Evolutionary conservation across 1,140 invertebrate species (phyloP).

Genomic region (Formica selysi): DNA sequence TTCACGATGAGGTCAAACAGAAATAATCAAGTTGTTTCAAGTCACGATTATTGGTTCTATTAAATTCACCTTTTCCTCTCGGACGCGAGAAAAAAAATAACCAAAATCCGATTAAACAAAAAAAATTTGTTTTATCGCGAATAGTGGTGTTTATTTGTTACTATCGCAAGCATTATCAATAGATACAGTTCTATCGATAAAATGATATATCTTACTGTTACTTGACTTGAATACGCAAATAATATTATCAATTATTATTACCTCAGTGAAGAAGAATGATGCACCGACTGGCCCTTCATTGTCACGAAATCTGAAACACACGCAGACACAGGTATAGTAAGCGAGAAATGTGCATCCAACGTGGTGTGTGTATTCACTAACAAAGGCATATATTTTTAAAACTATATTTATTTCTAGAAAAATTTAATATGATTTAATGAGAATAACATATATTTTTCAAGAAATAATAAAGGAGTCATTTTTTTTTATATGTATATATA

Average conservation of each 20-base stretch:
- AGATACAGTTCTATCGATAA: too few species aligned
- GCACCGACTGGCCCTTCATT: constrained; percentile 72
- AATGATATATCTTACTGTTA: background rate
- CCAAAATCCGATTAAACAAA: background rate
- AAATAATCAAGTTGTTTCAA: background rate
- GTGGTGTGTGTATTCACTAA: background rate
- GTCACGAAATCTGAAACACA: constrained; percentile 71
- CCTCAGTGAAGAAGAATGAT: constrained; percentile 67
- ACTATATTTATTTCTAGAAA: background rate
- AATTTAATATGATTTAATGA: background rate
- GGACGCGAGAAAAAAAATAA: background rate
- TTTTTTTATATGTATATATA: background rate
- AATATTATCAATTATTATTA: constrained; percentile 43
- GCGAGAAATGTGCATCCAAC: too few species aligned
- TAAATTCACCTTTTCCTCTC: background rate
- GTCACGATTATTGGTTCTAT: background rate
- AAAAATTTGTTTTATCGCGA: background rate
- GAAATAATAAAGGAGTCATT: background rate
- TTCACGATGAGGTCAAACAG: background rate
- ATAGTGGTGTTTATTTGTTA: background rate
- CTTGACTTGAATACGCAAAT: background rate
- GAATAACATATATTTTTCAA: background rate
- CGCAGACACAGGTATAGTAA: background rate
- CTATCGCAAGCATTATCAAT: too few species aligned
- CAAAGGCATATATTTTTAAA: background rate